Conservation (phyloP, 2,797 vertebrate genomes). For the Serranus cabrilla region DNA sequence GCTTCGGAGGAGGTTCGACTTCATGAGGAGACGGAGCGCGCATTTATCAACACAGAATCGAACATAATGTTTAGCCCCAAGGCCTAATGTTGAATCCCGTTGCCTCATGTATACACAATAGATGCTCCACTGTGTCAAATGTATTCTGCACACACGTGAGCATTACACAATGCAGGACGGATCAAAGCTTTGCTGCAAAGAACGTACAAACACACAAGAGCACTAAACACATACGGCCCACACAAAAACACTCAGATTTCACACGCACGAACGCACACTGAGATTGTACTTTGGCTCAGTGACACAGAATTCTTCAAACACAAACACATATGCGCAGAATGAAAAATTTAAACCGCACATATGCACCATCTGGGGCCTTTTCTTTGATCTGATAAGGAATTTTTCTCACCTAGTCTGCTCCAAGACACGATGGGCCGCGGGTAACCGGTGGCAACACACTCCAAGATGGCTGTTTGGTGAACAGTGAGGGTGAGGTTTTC, state of each 20-base stretch:
- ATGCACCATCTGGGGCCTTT: neutral
- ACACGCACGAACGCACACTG: conserved; percentile 1
- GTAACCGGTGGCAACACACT: conserved; percentile 97
- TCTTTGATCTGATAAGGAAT: conserved; percentile 25
- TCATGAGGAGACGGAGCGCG: conserved; percentile 60
- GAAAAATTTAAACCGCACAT: neutral
- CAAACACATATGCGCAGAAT: conserved; percentile 1
- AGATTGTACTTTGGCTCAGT: neutral
- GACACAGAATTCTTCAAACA: conserved; percentile 29
- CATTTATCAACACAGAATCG: conserved; percentile 63
- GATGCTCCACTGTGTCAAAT: conserved; percentile 38
- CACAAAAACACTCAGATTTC: conserved; percentile 16
- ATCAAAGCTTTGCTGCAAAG: conserved; percentile 36
- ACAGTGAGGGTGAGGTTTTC: conserved; percentile 99
- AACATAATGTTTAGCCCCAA: conserved; percentile 65
- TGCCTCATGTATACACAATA: conserved; percentile 50
- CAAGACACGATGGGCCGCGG: conserved; percentile 98
- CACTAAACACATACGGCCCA: conserved; percentile 16
- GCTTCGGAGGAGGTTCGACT: conserved; percentile 58
- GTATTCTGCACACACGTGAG: conserved; percentile 34
- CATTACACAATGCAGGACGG: conserved; percentile 25
- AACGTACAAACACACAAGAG: conserved; percentile 29
- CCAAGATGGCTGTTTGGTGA: conserved; percentile 98
- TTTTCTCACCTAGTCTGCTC: conserved; percentile 96
- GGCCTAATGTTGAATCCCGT: conserved; percentile 51